A percentile compares a stretch with the other conserved stretches of the same genome.
phyloP scores from a whole-genome alignment of 2,113 vertebrate species.

The Australoheros scitulus region DNA sequence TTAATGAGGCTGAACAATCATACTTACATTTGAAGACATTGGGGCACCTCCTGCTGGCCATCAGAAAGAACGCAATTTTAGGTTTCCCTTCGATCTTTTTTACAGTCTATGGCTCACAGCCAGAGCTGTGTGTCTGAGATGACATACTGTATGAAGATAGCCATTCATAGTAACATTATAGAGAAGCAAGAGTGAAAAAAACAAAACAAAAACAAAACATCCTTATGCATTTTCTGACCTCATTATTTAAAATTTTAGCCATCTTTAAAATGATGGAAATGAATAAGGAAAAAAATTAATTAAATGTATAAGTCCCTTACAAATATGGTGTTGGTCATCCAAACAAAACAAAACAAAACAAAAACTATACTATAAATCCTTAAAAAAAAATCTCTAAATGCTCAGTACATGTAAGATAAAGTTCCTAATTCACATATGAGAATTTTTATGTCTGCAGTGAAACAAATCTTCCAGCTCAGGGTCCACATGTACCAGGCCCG shows the following conservation, averaged over 20 bases:
- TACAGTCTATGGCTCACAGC: background rate
- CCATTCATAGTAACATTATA: background rate
- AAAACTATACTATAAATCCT: background rate
- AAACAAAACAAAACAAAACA: background rate
- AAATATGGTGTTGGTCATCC: background rate
- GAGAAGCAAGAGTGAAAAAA: background rate
- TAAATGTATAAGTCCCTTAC: no score
- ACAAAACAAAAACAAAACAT: no score
- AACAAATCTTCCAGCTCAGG: constrained; percentile 95
- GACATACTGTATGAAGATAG: background rate
- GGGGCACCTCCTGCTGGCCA: fast-evolving
- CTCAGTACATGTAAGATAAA: background rate
- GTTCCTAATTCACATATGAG: background rate
- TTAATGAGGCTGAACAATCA: background rate
- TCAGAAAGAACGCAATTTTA: no score
- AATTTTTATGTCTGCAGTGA: constrained; percentile 79
- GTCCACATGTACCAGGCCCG: constrained; percentile 98
- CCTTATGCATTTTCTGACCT: background rate
- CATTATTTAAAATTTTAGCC: no score
- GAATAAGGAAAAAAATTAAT: no score
- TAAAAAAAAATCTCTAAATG: background rate
- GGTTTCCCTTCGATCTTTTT: background rate
- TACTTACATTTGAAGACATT: background rate
- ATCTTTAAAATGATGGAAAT: no score
- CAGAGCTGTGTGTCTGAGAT: background rate